Conservation (phyloP, 2,888 invertebrate genomes). For the Diarsia brunnea region DNA sequence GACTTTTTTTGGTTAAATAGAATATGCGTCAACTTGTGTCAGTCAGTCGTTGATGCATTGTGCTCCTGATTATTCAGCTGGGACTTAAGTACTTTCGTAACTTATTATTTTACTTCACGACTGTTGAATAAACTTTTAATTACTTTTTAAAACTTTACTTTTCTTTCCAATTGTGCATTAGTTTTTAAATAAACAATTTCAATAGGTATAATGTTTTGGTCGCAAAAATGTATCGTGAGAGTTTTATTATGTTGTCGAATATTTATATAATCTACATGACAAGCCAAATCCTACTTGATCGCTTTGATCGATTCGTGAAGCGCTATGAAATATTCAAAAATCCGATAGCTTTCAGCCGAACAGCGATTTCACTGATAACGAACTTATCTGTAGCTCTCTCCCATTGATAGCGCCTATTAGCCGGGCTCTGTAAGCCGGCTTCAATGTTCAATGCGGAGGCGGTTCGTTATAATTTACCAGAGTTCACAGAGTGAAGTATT, state of each 20-base stretch:
- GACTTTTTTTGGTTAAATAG: too few relatives aligned
- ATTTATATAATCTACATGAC: neutral
- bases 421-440: neutral
- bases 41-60: conserved; percentile 19
- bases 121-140: conserved; percentile 16
- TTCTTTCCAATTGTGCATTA: conserved; percentile 24
- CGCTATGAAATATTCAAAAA: conserved; percentile 42
- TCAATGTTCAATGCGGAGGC: conserved; percentile 4
- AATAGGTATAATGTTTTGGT: neutral
- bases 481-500: neutral
- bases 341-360: conserved; percentile 6
- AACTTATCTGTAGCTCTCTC: conserved; percentile 39
- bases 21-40: too few relatives aligned
- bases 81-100: conserved; percentile 15
- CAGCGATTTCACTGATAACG: conserved; percentile 29
- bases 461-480: neutral
- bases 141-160: conserved; percentile 11
- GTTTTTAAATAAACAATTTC: conserved; percentile 7
- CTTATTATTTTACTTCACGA: conserved; percentile 19
- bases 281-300: conserved; percentile 16
- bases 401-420: conserved; percentile 30
- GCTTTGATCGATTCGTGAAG: conserved; percentile 34
- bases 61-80: conserved; percentile 7
- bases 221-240: neutral
- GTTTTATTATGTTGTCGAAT: neutral